phyloP scores from a whole-genome alignment of 2,888 invertebrate species.

The Drosophila monieri region DNA sequence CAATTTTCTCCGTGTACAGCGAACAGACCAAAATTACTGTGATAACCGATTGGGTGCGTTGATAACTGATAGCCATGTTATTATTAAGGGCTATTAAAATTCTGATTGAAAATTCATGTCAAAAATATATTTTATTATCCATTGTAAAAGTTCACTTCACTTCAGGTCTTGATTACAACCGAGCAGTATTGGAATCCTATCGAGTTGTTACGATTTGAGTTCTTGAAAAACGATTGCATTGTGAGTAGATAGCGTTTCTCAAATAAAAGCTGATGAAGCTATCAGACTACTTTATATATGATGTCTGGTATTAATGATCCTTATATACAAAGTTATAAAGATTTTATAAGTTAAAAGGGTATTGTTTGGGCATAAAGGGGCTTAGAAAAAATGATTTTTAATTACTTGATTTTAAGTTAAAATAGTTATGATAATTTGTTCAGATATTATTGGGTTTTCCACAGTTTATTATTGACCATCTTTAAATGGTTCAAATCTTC shows the following conservation, averaged over 20 bases:
- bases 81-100: constrained; percentile 83
- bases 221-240: constrained; percentile 37
- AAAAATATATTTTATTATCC: constrained; percentile 81
- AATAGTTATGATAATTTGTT: background rate
- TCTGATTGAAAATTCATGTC: constrained; percentile 84
- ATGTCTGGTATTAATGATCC: constrained; percentile 21
- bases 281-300: constrained; percentile 25
- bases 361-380: background rate
- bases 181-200: constrained; percentile 38
- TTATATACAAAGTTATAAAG: background rate
- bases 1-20: constrained; percentile 11
- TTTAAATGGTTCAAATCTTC: no score
- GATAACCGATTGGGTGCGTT: constrained; percentile 77
- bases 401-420: background rate
- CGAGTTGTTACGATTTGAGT: constrained; percentile 30
- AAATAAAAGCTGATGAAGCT: constrained; percentile 27
- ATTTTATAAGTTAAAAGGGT: background rate
- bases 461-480: background rate
- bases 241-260: constrained; percentile 25
- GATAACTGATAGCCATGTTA: constrained; percentile 82
- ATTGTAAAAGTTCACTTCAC: constrained; percentile 72
- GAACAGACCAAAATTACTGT: constrained; percentile 48
- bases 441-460: background rate
- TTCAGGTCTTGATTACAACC: constrained; percentile 59
- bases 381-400: background rate